Conservation (phyloP, 2,888 invertebrate species). For the Itoplectis maculator region DNA sequence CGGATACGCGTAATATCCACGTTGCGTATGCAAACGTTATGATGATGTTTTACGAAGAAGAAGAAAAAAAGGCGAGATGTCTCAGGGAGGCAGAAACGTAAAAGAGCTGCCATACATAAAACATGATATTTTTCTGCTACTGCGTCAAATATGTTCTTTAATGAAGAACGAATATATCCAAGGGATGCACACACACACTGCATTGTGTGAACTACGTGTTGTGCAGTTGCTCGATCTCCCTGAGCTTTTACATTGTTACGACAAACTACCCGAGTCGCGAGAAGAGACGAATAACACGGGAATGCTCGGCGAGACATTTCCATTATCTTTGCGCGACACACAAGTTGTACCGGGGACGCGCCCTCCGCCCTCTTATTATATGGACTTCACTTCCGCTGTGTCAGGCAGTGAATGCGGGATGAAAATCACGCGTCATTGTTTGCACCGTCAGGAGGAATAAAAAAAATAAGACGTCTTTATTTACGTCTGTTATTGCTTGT, state of each 20-base stretch:
- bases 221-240: neutral
- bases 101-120: constrained; percentile 37
- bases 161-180: neutral
- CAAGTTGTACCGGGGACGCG: neutral
- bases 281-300: constrained; percentile 44
- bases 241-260: constrained; percentile 41
- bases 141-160: constrained; percentile 36
- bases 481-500: neutral
- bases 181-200: neutral
- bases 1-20: constrained; percentile 8
- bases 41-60: neutral
- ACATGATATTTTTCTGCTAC: constrained; percentile 37
- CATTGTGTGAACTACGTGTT: constrained; percentile 1
- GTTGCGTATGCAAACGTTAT: constrained; percentile 7
- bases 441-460: neutral
- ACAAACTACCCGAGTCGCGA: neutral
- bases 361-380: neutral
- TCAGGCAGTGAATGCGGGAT: neutral
- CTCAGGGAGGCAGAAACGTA: neutral
- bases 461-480: neutral
- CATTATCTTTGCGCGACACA: constrained; percentile 44
- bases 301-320: constrained; percentile 54
- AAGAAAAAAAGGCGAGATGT: neutral
- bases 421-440: neutral
- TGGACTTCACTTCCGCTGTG: neutral